Percentiles rank a stretch among this genome's conserved stretches.
phyloP scores from a whole-genome alignment of 2,888 invertebrate species.

The Volucella inanis region DNA sequence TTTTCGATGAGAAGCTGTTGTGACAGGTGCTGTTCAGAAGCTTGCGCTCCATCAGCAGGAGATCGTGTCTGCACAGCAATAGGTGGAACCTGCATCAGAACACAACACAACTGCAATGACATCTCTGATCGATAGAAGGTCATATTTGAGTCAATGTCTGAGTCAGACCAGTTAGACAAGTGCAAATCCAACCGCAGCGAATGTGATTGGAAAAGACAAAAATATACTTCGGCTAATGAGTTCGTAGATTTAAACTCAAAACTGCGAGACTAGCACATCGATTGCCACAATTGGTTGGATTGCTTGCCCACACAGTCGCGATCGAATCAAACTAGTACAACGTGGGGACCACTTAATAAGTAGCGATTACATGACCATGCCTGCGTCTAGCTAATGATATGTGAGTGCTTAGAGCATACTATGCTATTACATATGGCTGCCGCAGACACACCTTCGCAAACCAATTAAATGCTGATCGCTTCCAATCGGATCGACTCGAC shows the following conservation, averaged over 20 bases:
- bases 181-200: slow-evolving; percentile 7
- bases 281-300: slow-evolving; percentile 51
- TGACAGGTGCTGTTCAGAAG: slow-evolving; percentile 49
- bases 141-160: slow-evolving; percentile 10
- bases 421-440: background rate
- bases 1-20: slow-evolving; percentile 41
- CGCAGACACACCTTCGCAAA: slow-evolving; percentile 64
- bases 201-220: slow-evolving; percentile 37
- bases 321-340: background rate
- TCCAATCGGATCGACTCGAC: slow-evolving; percentile 62
- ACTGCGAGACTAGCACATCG: slow-evolving; percentile 27
- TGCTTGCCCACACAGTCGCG: slow-evolving; percentile 44
- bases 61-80: slow-evolving; percentile 19
- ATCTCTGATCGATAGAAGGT: slow-evolving; percentile 37
- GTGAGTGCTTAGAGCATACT: slow-evolving; percentile 6
- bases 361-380: slow-evolving; percentile 44
- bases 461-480: slow-evolving; percentile 62
- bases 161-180: slow-evolving; percentile 27
- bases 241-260: slow-evolving; percentile 40
- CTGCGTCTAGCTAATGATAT: slow-evolving; percentile 33
- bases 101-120: slow-evolving; percentile 5
- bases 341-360: slow-evolving; percentile 35
- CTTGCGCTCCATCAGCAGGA: slow-evolving; percentile 23
- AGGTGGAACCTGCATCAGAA: slow-evolving; percentile 15
- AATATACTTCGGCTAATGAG: slow-evolving; percentile 37